Base-by-base conservation (phyloP, 2,113 vertebrate species). In the Pithys albifrons region DNA sequence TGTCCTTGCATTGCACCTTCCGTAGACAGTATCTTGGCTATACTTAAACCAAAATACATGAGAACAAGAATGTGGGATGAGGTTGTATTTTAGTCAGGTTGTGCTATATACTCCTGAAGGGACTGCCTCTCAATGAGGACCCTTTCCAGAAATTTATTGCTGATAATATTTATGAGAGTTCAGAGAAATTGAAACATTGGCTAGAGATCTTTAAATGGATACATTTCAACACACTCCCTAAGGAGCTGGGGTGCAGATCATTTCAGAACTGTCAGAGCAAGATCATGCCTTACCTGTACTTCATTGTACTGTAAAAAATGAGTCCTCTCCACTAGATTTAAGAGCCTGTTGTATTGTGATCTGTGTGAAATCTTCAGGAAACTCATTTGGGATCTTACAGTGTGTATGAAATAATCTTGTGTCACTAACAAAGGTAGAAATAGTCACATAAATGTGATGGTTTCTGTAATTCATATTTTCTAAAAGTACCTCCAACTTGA, bases 401-500 rank as follows among this genome's bases (percentile, higher is more conserved):
- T 41, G 55, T 77, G 19, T 72, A 46, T 77, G 69, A 90, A 94
- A 91, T 95, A 95, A 85, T 49, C 41, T 43, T 69, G 57, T 93
- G 65, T 90, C 75, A 84, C 39, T 72, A 90, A 45, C 27, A 95
- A 85, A 91, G 49, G 76, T 84, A 93, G 57, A 92, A 95, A 95
- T 46, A 58, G 57, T 87, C 92, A 78, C 79, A 96, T 93, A 96
- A 94, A 91, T 72, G 59, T 86, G 85, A 91, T 91, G 52, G 57
- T 80, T 95, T 91, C 72, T 94, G 96, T 86, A 94, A 89, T 8
- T 89, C 83, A 94, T 96, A 61, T 88, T 93, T 95, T 91, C 83
- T 94, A 69, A 72, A 94, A 84, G 85, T 90, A 88, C 84, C 82
- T 92, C 72, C 43, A 84, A 3, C 79, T 92, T 96, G 82, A 94